A percentile compares a stretch with the other conserved stretches of the same genome.
These are phyloP conservation scores for Siniperca knerii DNA, from an alignment of 2,113 vertebrate species.

Conservation along the genomic window DNA sequence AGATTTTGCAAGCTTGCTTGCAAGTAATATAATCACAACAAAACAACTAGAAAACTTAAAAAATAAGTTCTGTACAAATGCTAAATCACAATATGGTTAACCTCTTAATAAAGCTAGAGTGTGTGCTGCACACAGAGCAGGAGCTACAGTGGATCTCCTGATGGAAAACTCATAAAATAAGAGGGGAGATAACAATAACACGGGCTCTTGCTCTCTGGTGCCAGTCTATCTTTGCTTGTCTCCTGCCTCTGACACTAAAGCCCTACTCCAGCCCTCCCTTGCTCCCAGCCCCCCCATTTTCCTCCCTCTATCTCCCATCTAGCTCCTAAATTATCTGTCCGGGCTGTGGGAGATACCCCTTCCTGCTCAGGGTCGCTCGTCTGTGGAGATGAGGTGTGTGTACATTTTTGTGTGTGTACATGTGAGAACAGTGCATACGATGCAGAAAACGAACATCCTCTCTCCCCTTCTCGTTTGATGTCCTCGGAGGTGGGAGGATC, in stretches of 20 bases:
- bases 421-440: constrained; percentile 34
- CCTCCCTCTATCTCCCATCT: constrained; percentile 51
- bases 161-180: constrained; percentile 76
- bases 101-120: constrained; percentile 25
- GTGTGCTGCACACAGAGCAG: constrained; percentile 9
- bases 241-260: constrained; percentile 71
- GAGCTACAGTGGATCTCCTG: constrained; percentile 35
- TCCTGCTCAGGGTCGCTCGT: constrained; percentile 54
- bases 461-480: constrained; percentile 55
- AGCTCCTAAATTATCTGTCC: constrained; percentile 70
- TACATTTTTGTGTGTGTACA: constrained; percentile 23
- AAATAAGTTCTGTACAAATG: constrained; percentile 11
- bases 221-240: constrained; percentile 77
- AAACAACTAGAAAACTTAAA: constrained; percentile 18
- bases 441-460: constrained; percentile 34
- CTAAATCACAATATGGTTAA: constrained; percentile 26
- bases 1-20: constrained; percentile 24
- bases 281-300: constrained; percentile 12
- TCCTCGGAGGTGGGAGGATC: constrained; percentile 51
- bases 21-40: constrained; percentile 52
- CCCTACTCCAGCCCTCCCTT: constrained; percentile 41
- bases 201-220: constrained; percentile 63
- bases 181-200: constrained; percentile 71
- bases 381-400: constrained; percentile 43
- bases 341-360: constrained; percentile 64